Percentiles rank a stretch among this genome's conserved stretches.
Conservation (phyloP, 1,140 invertebrate genomes). For the Babylonia areolata region DNA sequence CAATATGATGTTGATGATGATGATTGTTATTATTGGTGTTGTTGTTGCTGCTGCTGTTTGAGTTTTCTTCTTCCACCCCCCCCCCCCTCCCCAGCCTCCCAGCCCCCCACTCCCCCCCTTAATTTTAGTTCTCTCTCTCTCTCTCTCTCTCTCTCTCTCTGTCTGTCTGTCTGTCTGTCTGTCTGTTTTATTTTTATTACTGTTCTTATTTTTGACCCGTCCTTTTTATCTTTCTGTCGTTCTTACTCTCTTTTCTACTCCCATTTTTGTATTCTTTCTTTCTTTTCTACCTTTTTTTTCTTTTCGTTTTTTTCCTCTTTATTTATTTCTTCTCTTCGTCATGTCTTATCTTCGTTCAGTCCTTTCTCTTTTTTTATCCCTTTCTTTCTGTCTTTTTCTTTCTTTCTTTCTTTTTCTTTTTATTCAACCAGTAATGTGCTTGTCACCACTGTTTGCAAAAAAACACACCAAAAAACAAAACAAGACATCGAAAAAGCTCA, state of each 20-base stretch:
- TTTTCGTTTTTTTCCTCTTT: neutral
- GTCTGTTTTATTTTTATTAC: neutral
- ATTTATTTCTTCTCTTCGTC: neutral
- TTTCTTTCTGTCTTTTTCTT: neutral
- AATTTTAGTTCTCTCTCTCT: neutral
- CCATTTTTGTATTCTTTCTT: neutral
- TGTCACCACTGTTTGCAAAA: too few species aligned
- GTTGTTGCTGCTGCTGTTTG: too few species aligned
- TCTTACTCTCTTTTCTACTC: neutral
- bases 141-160: neutral
- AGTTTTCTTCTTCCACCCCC: neutral
- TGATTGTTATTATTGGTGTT: too few species aligned
- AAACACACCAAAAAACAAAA: too few species aligned
- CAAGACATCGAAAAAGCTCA: too few species aligned
- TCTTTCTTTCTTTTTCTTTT: neutral
- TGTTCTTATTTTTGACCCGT: neutral
- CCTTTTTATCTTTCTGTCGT: neutral
- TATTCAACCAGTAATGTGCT: neutral
- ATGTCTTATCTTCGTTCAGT: too few species aligned
- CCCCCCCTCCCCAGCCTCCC: too few species aligned
- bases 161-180: neutral
- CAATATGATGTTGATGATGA: too few species aligned
- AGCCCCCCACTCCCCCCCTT: neutral
- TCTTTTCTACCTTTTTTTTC: neutral
- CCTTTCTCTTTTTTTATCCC: too few species aligned